Evolutionary conservation across 2,888 invertebrate genomes (phyloP), one percentile per base, ranked within the genome.

Genomic region (Melanostoma mellinum): DNA sequence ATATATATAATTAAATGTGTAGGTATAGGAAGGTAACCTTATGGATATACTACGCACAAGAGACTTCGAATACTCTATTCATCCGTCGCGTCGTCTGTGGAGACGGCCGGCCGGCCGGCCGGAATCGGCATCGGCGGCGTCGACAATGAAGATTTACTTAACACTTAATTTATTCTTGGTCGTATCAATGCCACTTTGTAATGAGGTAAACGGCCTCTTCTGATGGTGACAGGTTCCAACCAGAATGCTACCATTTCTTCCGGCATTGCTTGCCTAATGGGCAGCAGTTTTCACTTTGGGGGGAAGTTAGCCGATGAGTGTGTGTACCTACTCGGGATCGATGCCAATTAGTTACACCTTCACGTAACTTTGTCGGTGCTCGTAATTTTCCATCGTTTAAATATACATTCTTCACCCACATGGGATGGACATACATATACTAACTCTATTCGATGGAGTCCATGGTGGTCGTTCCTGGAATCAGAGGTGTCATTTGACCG

Each of bases 331-430:
- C 5, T 68, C 40, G 60, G 40, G 55, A 52, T 78, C 36, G 46
- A 67, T 42, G 73, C 65, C 84, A 84, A 84, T 78, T 84, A 58
- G 84, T 44, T 79, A 71, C 67, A 74, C 84, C 67, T 84, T 84
- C 79, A 84, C 84, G 79, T 84, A 79, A 50, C 44, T 33, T 20
- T 9, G 6, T 9, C 30, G 46, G 48, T 36, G 32, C n/a, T 50
- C 30, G 35, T 36, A 9, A 20, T 61, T 36, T 61, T 61, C 35
- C 30, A 61, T 46, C 4, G 50, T 50, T 50, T 63, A 0, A 63
- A 63, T 20, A 20, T 20, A 63, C 32, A 63, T 30, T 38, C 36
- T 38, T 50, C 63, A 63, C 48, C 46, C 20, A 61, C 20, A 20
- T 20, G 20, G 20, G 20, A 20, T 1, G 20, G 20, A 20, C 3